Evolutionary conservation across 2,113 vertebrate species (phyloP), one percentile per base, ranked within the genome.

Genomic region (Ascaphus truei): DNA sequence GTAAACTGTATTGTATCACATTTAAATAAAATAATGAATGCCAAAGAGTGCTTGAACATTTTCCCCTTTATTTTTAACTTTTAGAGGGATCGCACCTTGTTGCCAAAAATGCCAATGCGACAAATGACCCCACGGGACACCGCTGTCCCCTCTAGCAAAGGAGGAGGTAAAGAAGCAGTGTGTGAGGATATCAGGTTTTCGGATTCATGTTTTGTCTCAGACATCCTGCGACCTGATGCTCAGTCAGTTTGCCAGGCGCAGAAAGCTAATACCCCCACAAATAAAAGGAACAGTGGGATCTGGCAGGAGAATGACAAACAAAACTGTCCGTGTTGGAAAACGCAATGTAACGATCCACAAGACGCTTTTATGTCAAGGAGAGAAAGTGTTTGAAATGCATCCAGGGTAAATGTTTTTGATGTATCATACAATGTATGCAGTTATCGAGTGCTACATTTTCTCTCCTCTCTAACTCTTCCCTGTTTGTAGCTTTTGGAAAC

Each of bases 371-470:
- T 68, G 75, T 72, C 74, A 81, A 73, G 65, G 71, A 74, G 62
- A 34, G 64, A 25, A 64, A 18, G 37, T 71, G 26, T 73, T 76
- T 86, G 79, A 84, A 82, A 79, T 43, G 47, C 18, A 68, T 78
- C 82, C 82, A 86, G 79, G 55, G 55, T 83, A 86, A 85, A 83
- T 80, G 82, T 84, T 83, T 83, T 73, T 68, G 50, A 41, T 73
- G 62, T 63, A 36, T 69, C 37, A 15, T 50, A 27, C 51, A 73
- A 79, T 68, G 77, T 36, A 74, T 41, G 62, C 62, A 36, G 52
- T 71, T 77, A 71, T 65, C 51, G 71, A 72, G 71, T 36, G 62
- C 50, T 72, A 73, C 73, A 75, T 76, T 72, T 77, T 79, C 76
- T 76, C 65, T 39, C 16, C 37, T 37, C 5, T 64, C 63, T 67